Conservation (phyloP, 92 coral and sea anemone genomes). For the Pocillopora grandis region DNA sequence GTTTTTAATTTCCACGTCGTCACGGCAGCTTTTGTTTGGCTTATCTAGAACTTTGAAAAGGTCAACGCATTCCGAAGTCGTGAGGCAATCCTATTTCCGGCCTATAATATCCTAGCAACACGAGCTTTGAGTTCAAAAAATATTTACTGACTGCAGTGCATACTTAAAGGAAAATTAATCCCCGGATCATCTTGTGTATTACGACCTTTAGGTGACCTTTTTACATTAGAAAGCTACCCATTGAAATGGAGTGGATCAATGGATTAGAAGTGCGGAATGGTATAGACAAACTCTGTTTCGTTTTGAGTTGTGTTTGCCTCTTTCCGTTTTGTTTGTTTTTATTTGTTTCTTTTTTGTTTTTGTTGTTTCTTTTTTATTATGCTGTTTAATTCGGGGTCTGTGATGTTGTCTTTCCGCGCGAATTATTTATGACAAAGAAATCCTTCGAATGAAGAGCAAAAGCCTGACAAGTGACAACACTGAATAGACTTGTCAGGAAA, state of each 20-base stretch:
- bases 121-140: neutral
- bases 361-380: no score
- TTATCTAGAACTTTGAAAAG: conserved; percentile 1
- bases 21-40: conserved; percentile 26
- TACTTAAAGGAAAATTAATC: neutral
- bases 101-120: neutral
- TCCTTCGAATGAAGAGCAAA: no score
- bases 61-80: conserved; percentile 30
- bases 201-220: neutral
- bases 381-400: no score
- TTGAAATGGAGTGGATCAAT: neutral
- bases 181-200: neutral
- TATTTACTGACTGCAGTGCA: neutral
- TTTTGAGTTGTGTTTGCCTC: no score
- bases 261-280: conserved; percentile 1
- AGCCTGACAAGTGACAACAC: no score
- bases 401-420: no score
- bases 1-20: conserved; percentile 29
- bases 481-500: no score
- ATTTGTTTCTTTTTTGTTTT: no score
- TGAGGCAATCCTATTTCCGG: conserved; percentile 19
- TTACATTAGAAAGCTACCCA: neutral
- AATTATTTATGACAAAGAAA: no score
- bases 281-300: no score
- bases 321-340: no score